phyloP scores from a whole-genome alignment of 1,140 invertebrate genomes.

The Macrobrachium nipponense region DNA sequence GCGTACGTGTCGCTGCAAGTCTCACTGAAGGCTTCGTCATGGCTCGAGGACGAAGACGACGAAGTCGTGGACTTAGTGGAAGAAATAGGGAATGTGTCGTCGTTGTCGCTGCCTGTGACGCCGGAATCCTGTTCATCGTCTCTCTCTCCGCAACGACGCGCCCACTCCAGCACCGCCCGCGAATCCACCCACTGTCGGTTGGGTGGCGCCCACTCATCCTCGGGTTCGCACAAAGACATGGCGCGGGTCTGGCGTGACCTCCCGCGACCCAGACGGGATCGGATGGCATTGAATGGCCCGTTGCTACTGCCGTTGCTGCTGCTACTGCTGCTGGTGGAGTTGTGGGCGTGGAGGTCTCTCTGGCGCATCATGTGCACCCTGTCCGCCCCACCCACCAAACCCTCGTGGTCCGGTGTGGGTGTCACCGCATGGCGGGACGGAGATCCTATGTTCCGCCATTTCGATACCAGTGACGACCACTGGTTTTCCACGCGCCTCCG shows the following conservation, averaged over 20 bases:
- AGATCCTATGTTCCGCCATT: slow-evolving; percentile 52
- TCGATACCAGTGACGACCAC: slow-evolving; percentile 59
- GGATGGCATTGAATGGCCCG: slow-evolving; percentile 47
- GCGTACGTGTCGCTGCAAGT: slow-evolving; percentile 48
- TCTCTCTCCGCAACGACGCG: slow-evolving; percentile 50
- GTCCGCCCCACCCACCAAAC: slow-evolving; percentile 45
- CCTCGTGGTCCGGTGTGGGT: slow-evolving; percentile 50
- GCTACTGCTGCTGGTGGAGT: slow-evolving; percentile 25
- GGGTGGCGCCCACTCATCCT: slow-evolving; percentile 58
- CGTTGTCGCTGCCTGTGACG: slow-evolving; percentile 59
- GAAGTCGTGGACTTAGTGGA: slow-evolving; percentile 28
- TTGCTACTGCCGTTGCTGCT: slow-evolving; percentile 43
- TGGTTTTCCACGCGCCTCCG: slow-evolving; percentile 61
- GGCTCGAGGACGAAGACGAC: slow-evolving; percentile 46
- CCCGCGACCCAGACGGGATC: slow-evolving; percentile 40
- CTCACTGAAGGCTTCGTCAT: slow-evolving; percentile 62
- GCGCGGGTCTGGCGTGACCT: slow-evolving; percentile 44
- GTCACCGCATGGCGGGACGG: slow-evolving; percentile 57
- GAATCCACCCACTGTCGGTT: slow-evolving; percentile 59
- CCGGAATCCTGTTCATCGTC: slow-evolving; percentile 62
- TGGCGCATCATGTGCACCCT: slow-evolving; percentile 39
- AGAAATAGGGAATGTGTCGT: slow-evolving; percentile 36
- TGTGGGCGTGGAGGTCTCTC: background rate
- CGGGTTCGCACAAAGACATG: slow-evolving; percentile 56
- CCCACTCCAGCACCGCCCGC: slow-evolving; percentile 61